Evolutionary conservation across 2,797 vertebrate genomes (phyloP), one percentile per base, ranked within the genome.

Genomic region (Tamandua tetradactyla): DNA sequence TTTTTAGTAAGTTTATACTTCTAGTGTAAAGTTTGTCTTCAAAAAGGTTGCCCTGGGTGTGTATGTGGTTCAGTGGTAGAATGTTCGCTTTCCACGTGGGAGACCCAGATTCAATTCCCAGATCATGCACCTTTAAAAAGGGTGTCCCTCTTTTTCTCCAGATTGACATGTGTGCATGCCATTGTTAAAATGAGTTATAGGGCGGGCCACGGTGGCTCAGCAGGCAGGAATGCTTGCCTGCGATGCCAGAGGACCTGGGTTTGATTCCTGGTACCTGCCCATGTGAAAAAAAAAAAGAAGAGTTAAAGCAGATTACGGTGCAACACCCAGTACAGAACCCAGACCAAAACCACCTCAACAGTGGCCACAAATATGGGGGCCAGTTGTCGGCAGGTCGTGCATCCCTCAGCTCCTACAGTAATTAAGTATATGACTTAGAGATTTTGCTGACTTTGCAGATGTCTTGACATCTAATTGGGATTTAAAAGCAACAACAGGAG

Each of bases 401-500:
- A 27, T 6, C 7, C 40, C 13, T 74, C 35, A 15, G 7, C 64
- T 59, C 42, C 42, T 69, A 27, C 66, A 83, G 61, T n/a, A 71
- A 75, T 49, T 68, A 49, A 23, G 35, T 12, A 35, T 14, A 7
- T 32, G 27, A 62, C 4, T 62, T 30, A 78, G 42, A 18, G 57
- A 55, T 32, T 40, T 8, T 86, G n/a, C 20, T 47, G n/a, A 32
- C 42, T 74, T 90, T 90, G 42, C 68, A 92, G 30, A 88, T 94
- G 85, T 81, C 69, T 94, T 9, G 0, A 87, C 94, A 93, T 83
- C 87, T 27, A n/a, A 5, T 7, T 47, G 57, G 66, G 74, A 35
- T 90, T 93, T 95, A 84, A 84, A 66, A 89, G 22, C 64, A 84
- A 37, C 42, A 30, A 17, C 59, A 88, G 20, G 11, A 83, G 20